Evolutionary conservation across 2,113 vertebrate species (phyloP).

Genomic region (Trogon surrucura): DNA sequence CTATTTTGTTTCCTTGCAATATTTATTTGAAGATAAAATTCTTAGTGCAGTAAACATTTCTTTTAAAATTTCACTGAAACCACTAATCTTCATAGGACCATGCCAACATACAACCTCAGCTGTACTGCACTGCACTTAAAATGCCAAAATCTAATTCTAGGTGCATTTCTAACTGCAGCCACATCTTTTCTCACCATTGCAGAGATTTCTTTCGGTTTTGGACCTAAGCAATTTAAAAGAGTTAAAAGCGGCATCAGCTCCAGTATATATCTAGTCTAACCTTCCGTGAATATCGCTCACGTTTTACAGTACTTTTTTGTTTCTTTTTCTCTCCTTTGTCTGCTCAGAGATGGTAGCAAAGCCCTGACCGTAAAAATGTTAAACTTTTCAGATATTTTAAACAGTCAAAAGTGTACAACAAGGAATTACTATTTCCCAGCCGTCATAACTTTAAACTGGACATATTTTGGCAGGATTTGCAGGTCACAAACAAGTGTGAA

Average conservation of each 20-base stretch:
- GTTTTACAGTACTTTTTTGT: background rate
- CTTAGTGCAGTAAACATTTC: background rate
- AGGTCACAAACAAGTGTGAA: background rate
- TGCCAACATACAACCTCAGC: background rate
- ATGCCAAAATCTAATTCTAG: background rate
- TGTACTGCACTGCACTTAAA: background rate
- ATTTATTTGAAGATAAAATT: background rate
- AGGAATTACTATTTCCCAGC: background rate
- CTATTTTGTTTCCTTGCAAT: background rate
- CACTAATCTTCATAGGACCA: background rate
- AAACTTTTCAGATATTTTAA: background rate
- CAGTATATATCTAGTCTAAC: background rate
- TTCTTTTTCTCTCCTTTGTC: background rate
- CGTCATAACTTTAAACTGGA: background rate
- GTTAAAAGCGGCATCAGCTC: background rate
- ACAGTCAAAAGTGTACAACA: background rate
- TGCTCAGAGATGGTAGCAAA: background rate
- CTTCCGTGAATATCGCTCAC: background rate
- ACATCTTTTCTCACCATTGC: background rate
- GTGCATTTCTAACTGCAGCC: background rate
- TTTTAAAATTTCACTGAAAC: background rate
- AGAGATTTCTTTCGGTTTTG: background rate
- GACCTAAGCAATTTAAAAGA: background rate
- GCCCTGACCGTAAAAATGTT: background rate
- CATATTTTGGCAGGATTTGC: background rate